These are phyloP conservation scores for Carassius gibelio DNA, from an alignment of 2,113 vertebrate genomes.

Conservation along the genomic window DNA sequence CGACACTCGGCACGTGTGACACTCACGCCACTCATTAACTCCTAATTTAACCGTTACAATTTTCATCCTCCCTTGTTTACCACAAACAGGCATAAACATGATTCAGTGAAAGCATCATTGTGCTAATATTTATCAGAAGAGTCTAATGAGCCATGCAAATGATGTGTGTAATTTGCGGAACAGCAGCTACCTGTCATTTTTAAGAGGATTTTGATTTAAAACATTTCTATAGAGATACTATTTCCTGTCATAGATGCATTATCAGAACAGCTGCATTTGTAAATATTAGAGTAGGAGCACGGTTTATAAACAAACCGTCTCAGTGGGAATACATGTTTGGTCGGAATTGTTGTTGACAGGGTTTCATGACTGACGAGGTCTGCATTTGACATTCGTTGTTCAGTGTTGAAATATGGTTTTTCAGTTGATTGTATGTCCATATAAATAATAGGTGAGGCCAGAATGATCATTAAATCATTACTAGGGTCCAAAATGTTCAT, in stretches of 20 bases:
- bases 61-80: slow-evolving; percentile 51
- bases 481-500: slow-evolving; percentile 69
- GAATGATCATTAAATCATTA: slow-evolving; percentile 73
- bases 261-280: slow-evolving; percentile 28
- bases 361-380: slow-evolving; percentile 41
- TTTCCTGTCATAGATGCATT: slow-evolving; percentile 42
- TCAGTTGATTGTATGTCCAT: slow-evolving; percentile 75
- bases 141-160: slow-evolving; percentile 67
- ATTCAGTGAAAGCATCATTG: not conserved
- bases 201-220: slow-evolving; percentile 65
- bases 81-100: not conserved
- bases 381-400: slow-evolving; percentile 43
- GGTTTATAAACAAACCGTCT: not conserved
- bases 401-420: slow-evolving; percentile 67
- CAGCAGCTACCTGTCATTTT: slow-evolving; percentile 66
- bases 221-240: slow-evolving; percentile 59
- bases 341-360: slow-evolving; percentile 54
- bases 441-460: slow-evolving; percentile 73
- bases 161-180: slow-evolving; percentile 45
- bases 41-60: slow-evolving; percentile 38
- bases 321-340: not conserved
- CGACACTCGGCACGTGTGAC: slow-evolving; percentile 30
- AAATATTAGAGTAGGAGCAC: slow-evolving; percentile 5
- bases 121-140: slow-evolving; percentile 31
- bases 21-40: slow-evolving; percentile 57